These are phyloP conservation scores for Eilema caniola DNA, from an alignment of 2,888 invertebrate genomes.

Conservation along the genomic window DNA sequence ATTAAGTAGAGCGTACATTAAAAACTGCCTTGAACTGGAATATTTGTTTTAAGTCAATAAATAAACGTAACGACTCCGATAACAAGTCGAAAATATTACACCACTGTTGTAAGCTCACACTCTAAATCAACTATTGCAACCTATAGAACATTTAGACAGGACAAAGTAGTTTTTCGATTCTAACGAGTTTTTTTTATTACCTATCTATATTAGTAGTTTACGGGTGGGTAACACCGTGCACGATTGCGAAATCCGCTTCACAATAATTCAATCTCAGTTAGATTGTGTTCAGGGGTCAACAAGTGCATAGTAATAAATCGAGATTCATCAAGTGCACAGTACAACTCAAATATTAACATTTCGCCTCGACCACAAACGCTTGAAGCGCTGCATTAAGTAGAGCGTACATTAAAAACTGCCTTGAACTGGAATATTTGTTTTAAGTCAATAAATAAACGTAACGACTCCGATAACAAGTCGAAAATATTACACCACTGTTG, in stretches of 20 bases:
- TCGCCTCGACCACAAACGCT: conserved; percentile 27
- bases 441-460: conserved; percentile 66
- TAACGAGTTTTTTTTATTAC: too few relatives aligned
- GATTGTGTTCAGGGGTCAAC: too few relatives aligned
- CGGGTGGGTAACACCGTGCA: too few relatives aligned
- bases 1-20: conserved; percentile 42
- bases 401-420: conserved; percentile 43
- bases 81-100: conserved; percentile 80
- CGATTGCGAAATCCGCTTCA: too few relatives aligned
- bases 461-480: conserved; percentile 75
- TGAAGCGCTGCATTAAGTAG: conserved; percentile 42
- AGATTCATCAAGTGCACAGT: too few relatives aligned
- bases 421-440: conserved; percentile 62
- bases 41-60: conserved; percentile 68
- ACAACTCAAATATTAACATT: neutral
- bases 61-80: conserved; percentile 70
- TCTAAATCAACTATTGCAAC: conserved; percentile 48
- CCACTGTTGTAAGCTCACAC: conserved; percentile 71
- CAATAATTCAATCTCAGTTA: too few relatives aligned
- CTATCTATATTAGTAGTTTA: too few relatives aligned
- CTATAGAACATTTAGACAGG: conserved; percentile 32
- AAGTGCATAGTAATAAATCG: too few relatives aligned
- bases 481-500: conserved; percentile 76
- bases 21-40: conserved; percentile 45
- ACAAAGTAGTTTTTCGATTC: neutral